Evolutionary conservation across 2,113 vertebrate species (phyloP), one percentile per base, ranked within the genome.

Genomic region (Ceratotherium simum): DNA sequence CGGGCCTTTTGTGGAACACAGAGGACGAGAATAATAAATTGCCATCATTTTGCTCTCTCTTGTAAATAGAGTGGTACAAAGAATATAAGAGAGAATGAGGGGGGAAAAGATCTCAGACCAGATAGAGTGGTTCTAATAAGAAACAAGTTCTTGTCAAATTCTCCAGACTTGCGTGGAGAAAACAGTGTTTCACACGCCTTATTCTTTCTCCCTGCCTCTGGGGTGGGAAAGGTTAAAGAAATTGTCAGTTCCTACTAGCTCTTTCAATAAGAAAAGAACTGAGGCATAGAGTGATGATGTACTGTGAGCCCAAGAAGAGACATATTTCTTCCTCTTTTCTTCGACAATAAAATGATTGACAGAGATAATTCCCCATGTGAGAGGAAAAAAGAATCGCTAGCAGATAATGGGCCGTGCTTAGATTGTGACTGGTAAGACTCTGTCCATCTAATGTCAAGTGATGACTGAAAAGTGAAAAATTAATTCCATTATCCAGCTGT

Each of bases 401-500:
- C 76, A 88, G 89, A 72, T 54, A 97, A 86, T 70, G 91, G 89
- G 51, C 76, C 56, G 51, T 16, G 81, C 69, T 86, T 67, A 89
- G 82, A 91, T 16, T 56, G 82, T 70, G 92, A 39, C 73, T 92
- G 58, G 46, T 73, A 48, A 80, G 96, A 36, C 82, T 87, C 92
- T 96, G 95, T 97, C 97, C 95, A 92, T 78, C 80, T 9, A 13
- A 91, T 70, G 90, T 92, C 95, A 95, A 93, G 65, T 17, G 85
- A 87, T 84, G 69, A 95, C 90, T 85, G 95, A 72, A 89, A 97
- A 97, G 91, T 96, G 90, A 98, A 93, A 92, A 93, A 90, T 88
- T 86, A 97, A 97, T 97, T 97, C 96, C 96, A 90, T 88, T 90
- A 94, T 85, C 83, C 96, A 96, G 98, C 95, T 96, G 96, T 76